Base-by-base conservation (phyloP, 2,888 invertebrate genomes). In the Nymphalis polychloros region DNA sequence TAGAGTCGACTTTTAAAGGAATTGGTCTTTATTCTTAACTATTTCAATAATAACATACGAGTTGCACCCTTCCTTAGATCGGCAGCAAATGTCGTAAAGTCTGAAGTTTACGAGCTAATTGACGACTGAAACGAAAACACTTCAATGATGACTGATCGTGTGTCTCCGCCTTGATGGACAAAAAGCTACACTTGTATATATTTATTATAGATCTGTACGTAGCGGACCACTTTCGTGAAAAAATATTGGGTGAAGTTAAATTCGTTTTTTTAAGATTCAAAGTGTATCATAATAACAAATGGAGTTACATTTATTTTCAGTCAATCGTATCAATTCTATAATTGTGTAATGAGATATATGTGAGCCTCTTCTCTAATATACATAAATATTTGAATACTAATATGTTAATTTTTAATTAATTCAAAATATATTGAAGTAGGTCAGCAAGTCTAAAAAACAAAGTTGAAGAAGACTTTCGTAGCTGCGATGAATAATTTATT, bases 21-120 rank as follows among this genome's bases (percentile, higher is more conserved):
- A 4, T 47, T 47, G 47, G 10, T 47, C 27, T 31, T 31, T 6
- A 31, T 31, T 31, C 27, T 49, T 17, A 49, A 47, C 60, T 67
- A 68, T 60, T 62, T 70, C 63, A 62, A 70, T 69, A 67, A 68
- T 59, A 63, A 27, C 55, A 48, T 41, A 63, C 47, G 27, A 49
- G 59, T 67, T 57, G 63, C 31, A 66, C 55, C 46, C 67, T 50
- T 63, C 57, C 59, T 70, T 67, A 78, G 78, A 80, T 83, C 79
- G 77, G 76, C 72, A 79, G 80, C 77, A 74, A 77, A 78, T 78
- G 80, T 80, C 82, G 78, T 84, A 84, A 85, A 84, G 73, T 71
- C 52, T 27, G 64, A 55, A 72, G 70, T 85, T 84, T 83, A 85
- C 77, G 85, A 82, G 67, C 76, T 77, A 71, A 75, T 72, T 76